phyloP scores from a whole-genome alignment of 2,797 vertebrate species.

The Cyprinella venusta region DNA sequence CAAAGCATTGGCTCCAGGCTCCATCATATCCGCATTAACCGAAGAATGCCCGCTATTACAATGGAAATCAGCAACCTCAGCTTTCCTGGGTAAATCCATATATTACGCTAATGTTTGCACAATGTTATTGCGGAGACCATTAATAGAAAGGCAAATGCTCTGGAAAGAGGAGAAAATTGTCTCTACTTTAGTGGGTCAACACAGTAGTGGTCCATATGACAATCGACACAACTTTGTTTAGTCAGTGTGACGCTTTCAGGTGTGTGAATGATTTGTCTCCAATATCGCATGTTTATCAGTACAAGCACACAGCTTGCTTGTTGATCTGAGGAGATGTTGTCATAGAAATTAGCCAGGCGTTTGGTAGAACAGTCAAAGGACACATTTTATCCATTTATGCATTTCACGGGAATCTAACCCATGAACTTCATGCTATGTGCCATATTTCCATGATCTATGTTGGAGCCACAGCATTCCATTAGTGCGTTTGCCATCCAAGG shows the following conservation, averaged over 20 bases:
- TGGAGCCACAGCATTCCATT: not conserved
- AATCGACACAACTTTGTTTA: not conserved
- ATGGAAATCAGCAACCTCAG: constrained; percentile 74
- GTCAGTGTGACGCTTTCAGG: not conserved
- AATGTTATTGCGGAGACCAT: constrained; percentile 67
- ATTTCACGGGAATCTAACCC: not conserved
- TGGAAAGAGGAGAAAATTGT: constrained; percentile 66
- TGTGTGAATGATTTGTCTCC: constrained; percentile 10
- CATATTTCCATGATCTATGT: not conserved
- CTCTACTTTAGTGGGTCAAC: constrained; percentile 51
- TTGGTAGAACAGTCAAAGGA: not conserved
- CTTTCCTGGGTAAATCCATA: constrained; percentile 69
- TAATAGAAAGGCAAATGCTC: constrained; percentile 75
- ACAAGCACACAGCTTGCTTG: not conserved
- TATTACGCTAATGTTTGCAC: constrained; percentile 73
- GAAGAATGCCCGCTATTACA: constrained; percentile 75
- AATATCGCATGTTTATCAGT: not conserved
- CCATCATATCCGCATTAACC: constrained; percentile 79
- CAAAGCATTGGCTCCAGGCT: constrained; percentile 71
- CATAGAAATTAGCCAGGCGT: not conserved
- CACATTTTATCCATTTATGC: not conserved
- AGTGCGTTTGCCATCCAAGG: not conserved
- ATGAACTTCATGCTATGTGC: not conserved
- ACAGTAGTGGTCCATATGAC: not conserved
- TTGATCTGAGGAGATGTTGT: not conserved